Conservation (phyloP, 2,113 vertebrate genomes). For the Ranitomeya variabilis region DNA sequence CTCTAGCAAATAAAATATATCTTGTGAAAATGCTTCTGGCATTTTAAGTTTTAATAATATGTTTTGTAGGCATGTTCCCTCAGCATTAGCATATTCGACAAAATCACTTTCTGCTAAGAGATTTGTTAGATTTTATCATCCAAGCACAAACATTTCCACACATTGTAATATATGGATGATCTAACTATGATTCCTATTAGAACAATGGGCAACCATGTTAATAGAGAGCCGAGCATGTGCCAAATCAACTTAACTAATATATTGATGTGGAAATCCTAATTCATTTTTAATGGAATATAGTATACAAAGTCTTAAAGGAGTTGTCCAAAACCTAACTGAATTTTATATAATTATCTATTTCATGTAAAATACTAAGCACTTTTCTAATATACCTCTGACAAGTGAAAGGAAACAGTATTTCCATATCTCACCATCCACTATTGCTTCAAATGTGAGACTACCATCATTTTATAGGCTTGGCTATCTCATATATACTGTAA, state of each 20-base stretch:
- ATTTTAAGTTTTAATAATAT: slow-evolving; percentile 35
- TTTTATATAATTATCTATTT: no score
- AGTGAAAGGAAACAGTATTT: no score
- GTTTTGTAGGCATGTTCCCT: slow-evolving; percentile 23
- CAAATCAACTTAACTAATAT: background rate
- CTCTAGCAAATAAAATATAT: slow-evolving; percentile 43
- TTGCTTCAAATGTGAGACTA: no score
- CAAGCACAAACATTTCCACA: background rate
- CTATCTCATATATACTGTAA: no score
- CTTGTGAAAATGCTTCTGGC: slow-evolving; percentile 52
- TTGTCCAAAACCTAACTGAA: no score
- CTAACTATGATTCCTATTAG: background rate
- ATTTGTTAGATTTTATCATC: slow-evolving; percentile 14
- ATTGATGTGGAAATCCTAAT: no score
- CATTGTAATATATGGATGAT: background rate
- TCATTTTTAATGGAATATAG: no score
- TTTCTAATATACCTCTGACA: no score
- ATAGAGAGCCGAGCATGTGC: background rate
- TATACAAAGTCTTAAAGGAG: no score
- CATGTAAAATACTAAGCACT: no score
- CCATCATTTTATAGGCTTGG: no score
- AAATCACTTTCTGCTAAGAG: slow-evolving; percentile 18
- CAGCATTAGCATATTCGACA: slow-evolving; percentile 33
- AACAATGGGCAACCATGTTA: background rate
- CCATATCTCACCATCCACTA: no score